Evolutionary conservation across 2,888 invertebrate genomes (phyloP), one percentile per base, ranked within the genome.

Genomic region (Bruchidius siliquastri): DNA sequence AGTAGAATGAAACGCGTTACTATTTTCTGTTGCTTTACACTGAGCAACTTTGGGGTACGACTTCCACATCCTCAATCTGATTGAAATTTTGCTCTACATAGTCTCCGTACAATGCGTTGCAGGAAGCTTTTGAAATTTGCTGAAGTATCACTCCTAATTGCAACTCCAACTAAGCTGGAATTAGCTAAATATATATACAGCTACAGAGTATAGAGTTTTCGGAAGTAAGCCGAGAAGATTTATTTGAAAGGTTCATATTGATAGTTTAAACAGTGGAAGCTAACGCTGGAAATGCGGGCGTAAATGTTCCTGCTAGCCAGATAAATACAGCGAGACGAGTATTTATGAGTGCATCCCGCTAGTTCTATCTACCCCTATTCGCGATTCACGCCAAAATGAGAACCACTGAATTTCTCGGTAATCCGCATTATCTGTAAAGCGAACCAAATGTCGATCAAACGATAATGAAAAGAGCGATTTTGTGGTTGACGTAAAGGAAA

Each of bases 31-130:
- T n/a, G n/a, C n/a, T n/a, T n/a, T n/a, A n/a, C n/a, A n/a, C n/a
- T n/a, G n/a, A n/a, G n/a, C n/a, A n/a, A n/a, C n/a, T n/a, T n/a
- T n/a, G n/a, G n/a, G n/a, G n/a, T n/a, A n/a, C n/a, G n/a, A n/a
- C n/a, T n/a, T n/a, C n/a, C n/a, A n/a, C n/a, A n/a, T n/a, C n/a
- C n/a, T n/a, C n/a, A n/a, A n/a, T n/a, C n/a, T n/a, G n/a, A n/a
- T n/a, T n/a, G n/a, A n/a, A n/a, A n/a, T n/a, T n/a, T n/a, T n/a
- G n/a, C n/a, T n/a, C n/a, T n/a, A n/a, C n/a, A n/a, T n/a, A n/a
- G n/a, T n/a, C n/a, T n/a, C n/a, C n/a, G n/a, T 70, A 70, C 66
- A 72, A 69, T 72, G 70, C 70, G 30, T 68, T 32, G 69, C 26
- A 70, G 72, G 70, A 70, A 70, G 72, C 72, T 72, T 49, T 49